Evolutionary conservation across 2,797 vertebrate species (phyloP).

Genomic region (Mus spretus): DNA sequence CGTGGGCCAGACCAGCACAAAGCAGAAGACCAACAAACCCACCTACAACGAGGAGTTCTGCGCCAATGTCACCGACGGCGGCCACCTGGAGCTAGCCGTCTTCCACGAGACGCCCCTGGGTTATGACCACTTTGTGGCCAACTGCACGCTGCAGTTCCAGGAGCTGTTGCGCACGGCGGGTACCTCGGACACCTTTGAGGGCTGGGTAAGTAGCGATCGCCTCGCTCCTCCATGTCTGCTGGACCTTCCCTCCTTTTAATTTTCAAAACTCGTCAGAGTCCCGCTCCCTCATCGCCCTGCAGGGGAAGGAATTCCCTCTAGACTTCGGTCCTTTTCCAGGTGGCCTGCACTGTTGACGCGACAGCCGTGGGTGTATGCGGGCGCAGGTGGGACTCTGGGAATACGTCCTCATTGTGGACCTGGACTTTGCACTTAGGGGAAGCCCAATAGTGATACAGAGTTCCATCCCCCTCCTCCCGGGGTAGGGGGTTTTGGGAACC

Average conservation of each 20-base stretch:
- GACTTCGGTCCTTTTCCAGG: constrained; percentile 59
- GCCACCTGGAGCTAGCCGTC: constrained; percentile 95
- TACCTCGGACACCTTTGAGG: constrained; percentile 93
- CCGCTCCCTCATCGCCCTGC: neutral
- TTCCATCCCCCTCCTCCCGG: neutral
- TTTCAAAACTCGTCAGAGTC: neutral
- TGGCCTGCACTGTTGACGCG: constrained; percentile 60
- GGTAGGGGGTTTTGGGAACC: neutral
- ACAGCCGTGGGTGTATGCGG: constrained; percentile 65
- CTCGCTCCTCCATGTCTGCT: neutral
- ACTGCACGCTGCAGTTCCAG: constrained; percentile 95
- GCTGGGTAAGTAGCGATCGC: constrained; percentile 94
- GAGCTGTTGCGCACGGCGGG: constrained; percentile 93
- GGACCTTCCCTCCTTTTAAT: neutral
- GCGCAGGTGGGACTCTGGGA: constrained; percentile 62
- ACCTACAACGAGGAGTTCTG: constrained; percentile 98
- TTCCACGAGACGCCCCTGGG: constrained; percentile 98
- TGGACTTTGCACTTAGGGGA: constrained; percentile 31
- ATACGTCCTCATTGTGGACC: neutral
- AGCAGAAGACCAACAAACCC: constrained; percentile 97
- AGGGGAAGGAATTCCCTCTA: constrained; percentile 64
- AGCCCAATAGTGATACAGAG: neutral
- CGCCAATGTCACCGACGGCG: constrained; percentile 92
- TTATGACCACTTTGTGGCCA: constrained; percentile 98
- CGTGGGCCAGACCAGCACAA: constrained; percentile 96